Evolutionary conservation across 1,140 invertebrate species (phyloP).

Genomic region (Bombus vancouverensis): DNA sequence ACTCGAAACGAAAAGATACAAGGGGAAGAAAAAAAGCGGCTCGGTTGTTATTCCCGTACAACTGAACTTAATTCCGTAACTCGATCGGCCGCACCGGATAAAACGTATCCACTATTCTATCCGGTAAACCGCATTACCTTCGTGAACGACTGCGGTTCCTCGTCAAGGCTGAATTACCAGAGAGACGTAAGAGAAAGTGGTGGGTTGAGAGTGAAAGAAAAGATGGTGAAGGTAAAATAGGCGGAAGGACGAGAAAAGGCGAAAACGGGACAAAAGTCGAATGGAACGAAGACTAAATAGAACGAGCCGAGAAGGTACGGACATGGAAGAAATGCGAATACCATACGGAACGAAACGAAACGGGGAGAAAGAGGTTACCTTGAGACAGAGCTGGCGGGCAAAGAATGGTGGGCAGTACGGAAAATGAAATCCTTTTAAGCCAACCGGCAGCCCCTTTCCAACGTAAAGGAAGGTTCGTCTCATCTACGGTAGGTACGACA

Average conservation of each 20-base stretch:
- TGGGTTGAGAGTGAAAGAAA: not conserved
- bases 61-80: conserved; percentile 71
- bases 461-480: conserved; percentile 60
- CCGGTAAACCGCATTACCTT: conserved; percentile 68
- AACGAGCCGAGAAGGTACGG: not conserved
- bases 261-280: conserved; percentile 13
- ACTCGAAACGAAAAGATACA: not conserved
- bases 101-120: conserved; percentile 61
- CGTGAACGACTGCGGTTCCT: conserved; percentile 66
- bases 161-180: conserved; percentile 64
- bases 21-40: conserved; percentile 11
- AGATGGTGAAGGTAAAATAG: not conserved
- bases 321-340: not conserved
- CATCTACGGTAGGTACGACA: conserved; percentile 65
- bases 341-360: not conserved
- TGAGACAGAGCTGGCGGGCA: conserved; percentile 52
- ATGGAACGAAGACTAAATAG: conserved; percentile 10
- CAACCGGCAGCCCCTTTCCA: conserved; percentile 33
- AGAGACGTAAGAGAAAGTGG: conserved; percentile 10
- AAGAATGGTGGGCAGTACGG: conserved; percentile 50
- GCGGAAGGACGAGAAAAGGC: not conserved
- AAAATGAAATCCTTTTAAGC: conserved; percentile 71
- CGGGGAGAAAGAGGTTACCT: conserved; percentile 37
- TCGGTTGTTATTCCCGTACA: conserved; percentile 67
- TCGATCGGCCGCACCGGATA: conserved; percentile 67